Base-by-base conservation (phyloP, 1,140 invertebrate genomes). In the Teleogryllus occipitalis region DNA sequence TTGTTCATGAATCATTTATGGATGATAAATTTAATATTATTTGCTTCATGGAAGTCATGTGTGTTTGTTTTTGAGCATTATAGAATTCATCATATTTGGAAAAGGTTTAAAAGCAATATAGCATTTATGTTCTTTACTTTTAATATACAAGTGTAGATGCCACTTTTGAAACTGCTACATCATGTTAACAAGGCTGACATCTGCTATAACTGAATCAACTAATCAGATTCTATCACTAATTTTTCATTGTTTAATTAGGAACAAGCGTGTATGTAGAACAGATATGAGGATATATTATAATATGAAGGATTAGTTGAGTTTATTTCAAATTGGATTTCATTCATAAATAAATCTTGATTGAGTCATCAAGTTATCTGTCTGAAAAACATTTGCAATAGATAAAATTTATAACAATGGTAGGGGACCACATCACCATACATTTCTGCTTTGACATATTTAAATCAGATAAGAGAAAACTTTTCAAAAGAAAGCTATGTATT, bases 401-500 rank as follows among this genome's bases (percentile, higher is more conserved):
- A 10, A 65, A 65, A 65, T 65, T 65, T 65, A 65, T 65, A 65
- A 65, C 54, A 65, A 65, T 65, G 54, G 54, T 65, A 65, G 54
- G 54, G 54, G 54, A 65, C 54, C 54, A 65, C 54, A 65, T 65
- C 54, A 65, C 18, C 54, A 65, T 14, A 65, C 54, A 65, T 65
- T 65, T 65, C 54, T 65, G 54, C 54, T 65, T 65, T 65, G 54
- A 65, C 54, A 65, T 18, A 65, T 65, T 65, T 65, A 65, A 65
- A 65, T 65, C 54, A 65, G 54, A 65, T 65, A 18, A 14, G 54
- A 65, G 54, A 65, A 65, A 65, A 65, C 54, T 65, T 14, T 65
- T 65, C 54, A 65, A 18, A 65, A 65, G 54, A 65, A 65, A 65
- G 54, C 54, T 65, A 18, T 65, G 54, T 65, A 65, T 65, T 65